These are phyloP conservation scores for Mesoligia furuncula DNA, from an alignment of 2,888 invertebrate species.

Conservation along the genomic window DNA sequence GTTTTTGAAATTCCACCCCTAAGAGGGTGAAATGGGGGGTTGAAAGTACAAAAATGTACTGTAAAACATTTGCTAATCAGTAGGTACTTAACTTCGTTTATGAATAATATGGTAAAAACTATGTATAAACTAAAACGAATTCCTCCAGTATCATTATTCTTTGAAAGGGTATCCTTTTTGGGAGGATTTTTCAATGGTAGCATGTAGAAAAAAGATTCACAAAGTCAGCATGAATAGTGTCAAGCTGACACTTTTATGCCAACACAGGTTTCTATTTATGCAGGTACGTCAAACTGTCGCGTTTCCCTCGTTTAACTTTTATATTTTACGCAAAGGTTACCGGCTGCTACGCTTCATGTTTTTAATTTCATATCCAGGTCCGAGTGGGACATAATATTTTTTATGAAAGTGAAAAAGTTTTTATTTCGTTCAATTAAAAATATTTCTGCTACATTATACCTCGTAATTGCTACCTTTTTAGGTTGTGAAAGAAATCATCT, in stretches of 20 bases:
- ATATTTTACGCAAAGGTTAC: slow-evolving; percentile 46
- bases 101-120: background rate
- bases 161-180: background rate
- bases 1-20: too few relatives aligned
- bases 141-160: background rate
- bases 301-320: slow-evolving; percentile 52
- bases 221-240: slow-evolving; percentile 27
- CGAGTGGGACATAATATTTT: slow-evolving; percentile 32
- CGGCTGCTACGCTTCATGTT: slow-evolving; percentile 48
- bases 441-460: slow-evolving; percentile 24
- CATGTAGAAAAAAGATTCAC: slow-evolving; percentile 1
- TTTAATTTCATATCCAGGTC: slow-evolving; percentile 46
- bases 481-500: slow-evolving; percentile 34
- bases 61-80: background rate
- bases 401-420: slow-evolving; percentile 47
- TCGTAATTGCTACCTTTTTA: slow-evolving; percentile 20
- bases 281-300: slow-evolving; percentile 41
- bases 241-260: slow-evolving; percentile 29
- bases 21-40: too few relatives aligned
- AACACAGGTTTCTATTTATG: slow-evolving; percentile 17
- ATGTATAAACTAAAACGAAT: background rate
- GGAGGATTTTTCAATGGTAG: background rate
- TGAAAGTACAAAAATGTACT: background rate
- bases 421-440: slow-evolving; percentile 38
- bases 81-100: background rate